A percentile compares a stretch with the other conserved stretches of the same genome.
Conservation (phyloP, 2,888 invertebrate species). For the Tenthredo distinguenda region DNA sequence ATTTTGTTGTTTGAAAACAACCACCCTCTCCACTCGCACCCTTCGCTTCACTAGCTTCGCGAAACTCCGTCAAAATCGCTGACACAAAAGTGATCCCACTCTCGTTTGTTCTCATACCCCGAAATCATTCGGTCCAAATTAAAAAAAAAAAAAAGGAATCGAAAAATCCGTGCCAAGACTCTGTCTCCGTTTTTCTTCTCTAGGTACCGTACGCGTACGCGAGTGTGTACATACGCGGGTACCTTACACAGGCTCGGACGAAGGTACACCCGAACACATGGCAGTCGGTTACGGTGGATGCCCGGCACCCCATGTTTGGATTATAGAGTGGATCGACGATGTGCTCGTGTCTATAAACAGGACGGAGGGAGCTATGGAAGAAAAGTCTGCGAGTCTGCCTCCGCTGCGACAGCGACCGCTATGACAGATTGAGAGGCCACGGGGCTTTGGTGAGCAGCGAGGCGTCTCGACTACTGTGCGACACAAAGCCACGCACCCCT, state of each 20-base stretch:
- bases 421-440: constrained; percentile 69
- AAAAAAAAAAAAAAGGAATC: neutral
- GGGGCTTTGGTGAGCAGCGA: constrained; percentile 71
- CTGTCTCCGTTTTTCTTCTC: neutral
- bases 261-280: constrained; percentile 69
- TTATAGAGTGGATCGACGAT: constrained; percentile 68
- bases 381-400: constrained; percentile 59
- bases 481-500: constrained; percentile 44
- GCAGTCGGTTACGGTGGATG: constrained; percentile 73
- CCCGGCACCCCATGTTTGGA: constrained; percentile 74
- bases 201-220: neutral
- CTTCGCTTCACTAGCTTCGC: neutral
- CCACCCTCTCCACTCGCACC: neutral
- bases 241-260: neutral
- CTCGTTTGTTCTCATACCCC: neutral
- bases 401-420: constrained; percentile 63
- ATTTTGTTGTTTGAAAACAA: constrained; percentile 38
- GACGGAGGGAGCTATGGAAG: constrained; percentile 59
- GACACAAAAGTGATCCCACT: neutral
- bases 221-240: neutral
- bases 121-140: neutral
- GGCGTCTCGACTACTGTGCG: constrained; percentile 67
- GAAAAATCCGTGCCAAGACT: neutral
- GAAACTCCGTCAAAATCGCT: neutral
- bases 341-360: constrained; percentile 72